Conservation (phyloP, 2,113 vertebrate genomes). For the Melanocharis versteri region DNA sequence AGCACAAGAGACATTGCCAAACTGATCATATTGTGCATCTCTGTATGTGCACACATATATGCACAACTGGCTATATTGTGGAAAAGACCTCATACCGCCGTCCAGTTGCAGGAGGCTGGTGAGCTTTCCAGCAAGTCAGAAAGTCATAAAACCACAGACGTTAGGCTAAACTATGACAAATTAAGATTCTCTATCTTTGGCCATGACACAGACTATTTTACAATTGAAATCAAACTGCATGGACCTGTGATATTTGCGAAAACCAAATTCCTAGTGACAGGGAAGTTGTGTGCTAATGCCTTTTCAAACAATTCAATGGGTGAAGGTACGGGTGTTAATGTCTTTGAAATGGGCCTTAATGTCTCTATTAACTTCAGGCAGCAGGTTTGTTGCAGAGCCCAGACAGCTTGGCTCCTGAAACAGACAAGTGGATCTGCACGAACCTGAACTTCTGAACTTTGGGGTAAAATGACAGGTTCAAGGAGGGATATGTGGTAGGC, state of each 20-base stretch:
- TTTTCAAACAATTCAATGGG: rapidly evolving
- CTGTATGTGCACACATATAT: background rate
- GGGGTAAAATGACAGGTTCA: background rate
- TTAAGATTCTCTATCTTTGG: background rate
- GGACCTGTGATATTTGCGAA: background rate
- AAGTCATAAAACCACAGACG: background rate
- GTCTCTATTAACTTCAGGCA: background rate
- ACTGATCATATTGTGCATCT: rapidly evolving
- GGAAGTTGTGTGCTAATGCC: background rate
- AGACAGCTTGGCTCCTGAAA: background rate
- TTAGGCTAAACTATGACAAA: background rate
- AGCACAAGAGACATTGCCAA: background rate
- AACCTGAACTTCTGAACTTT: background rate
- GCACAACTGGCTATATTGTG: rapidly evolving
- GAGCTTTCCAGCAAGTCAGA: background rate
- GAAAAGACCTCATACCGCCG: background rate
- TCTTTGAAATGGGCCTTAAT: background rate
- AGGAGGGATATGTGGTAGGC: rapidly evolving
- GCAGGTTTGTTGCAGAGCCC: background rate
- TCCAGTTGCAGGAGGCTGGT: background rate
- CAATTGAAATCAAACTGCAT: background rate
- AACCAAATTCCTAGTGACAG: background rate
- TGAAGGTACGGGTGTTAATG: background rate
- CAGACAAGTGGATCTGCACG: too few species aligned
- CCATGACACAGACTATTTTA: background rate